These are phyloP conservation scores for Anser brachyrhynchus DNA, from an alignment of 2,113 vertebrate genomes.

Conservation along the genomic window DNA sequence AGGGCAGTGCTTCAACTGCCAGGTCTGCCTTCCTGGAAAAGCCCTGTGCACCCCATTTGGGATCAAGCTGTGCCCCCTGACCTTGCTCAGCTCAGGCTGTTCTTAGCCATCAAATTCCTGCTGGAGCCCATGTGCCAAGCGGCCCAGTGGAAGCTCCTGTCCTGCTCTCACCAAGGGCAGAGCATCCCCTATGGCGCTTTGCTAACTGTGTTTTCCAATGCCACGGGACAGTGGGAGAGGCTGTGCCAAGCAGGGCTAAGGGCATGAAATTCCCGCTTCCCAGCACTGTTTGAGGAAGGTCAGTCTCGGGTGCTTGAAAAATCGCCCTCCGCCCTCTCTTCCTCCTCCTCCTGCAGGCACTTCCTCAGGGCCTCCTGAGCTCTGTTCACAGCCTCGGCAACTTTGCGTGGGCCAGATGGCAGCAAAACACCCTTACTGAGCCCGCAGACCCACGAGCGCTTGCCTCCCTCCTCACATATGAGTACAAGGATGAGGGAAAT, in stretches of 20 bases:
- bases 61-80: background rate
- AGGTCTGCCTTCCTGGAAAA: background rate
- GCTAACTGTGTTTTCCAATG: background rate
- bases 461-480: too few species aligned
- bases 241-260: rapidly evolving
- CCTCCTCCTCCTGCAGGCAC: background rate
- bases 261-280: constrained; percentile 40
- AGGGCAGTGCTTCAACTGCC: background rate
- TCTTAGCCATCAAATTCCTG: background rate
- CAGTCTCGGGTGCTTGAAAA: background rate
- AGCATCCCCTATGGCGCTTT: background rate
- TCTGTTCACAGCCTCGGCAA: background rate
- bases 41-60: background rate
- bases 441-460: background rate
- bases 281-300: background rate
- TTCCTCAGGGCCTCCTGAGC: background rate
- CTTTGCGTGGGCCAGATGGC: background rate
- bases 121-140: background rate
- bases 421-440: background rate
- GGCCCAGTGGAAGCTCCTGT: rapidly evolving
- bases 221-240: background rate
- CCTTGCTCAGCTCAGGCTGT: background rate
- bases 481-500: background rate
- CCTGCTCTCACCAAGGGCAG: rapidly evolving
- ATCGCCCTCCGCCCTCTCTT: background rate